A percentile compares a stretch with the other conserved stretches of the same genome.
These are phyloP conservation scores for Acrossocheilus wenchowensis DNA, from an alignment of 2,797 vertebrate genomes.

Conservation along the genomic window DNA sequence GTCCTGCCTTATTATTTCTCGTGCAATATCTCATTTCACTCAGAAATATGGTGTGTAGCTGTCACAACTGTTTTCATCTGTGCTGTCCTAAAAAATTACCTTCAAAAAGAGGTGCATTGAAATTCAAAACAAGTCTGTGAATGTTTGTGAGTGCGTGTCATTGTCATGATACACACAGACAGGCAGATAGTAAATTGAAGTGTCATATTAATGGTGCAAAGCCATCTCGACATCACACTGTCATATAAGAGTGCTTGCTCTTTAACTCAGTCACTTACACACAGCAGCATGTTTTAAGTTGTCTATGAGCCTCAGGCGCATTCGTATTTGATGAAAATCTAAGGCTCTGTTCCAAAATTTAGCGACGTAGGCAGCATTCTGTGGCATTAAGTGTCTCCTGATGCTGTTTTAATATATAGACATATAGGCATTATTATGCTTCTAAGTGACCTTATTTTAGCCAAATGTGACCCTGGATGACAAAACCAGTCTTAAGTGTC, in stretches of 20 bases:
- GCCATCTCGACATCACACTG: slow-evolving; percentile 45
- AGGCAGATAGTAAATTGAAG: slow-evolving; percentile 53
- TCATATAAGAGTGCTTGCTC: slow-evolving; percentile 26
- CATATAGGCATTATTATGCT: not conserved
- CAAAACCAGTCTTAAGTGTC: too few species aligned
- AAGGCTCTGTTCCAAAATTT: not conserved
- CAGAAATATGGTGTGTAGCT: not conserved
- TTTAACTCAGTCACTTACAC: not conserved
- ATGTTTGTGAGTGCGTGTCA: slow-evolving; percentile 34
- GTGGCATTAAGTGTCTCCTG: not conserved
- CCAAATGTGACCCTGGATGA: not conserved
- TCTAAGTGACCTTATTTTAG: not conserved
- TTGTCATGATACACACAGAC: not conserved
- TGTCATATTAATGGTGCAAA: slow-evolving; percentile 56
- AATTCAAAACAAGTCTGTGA: slow-evolving; percentile 8
- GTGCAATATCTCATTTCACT: not conserved
- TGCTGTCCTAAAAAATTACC: not conserved
- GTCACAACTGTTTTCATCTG: not conserved
- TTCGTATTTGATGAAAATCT: slow-evolving; percentile 18
- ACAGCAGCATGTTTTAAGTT: slow-evolving; percentile 10
- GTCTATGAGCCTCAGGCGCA: not conserved
- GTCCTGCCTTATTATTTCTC: not conserved
- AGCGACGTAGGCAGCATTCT: not conserved
- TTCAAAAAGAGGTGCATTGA: not conserved
- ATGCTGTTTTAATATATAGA: not conserved